These are phyloP conservation scores for Xylocopa sonorina DNA, from an alignment of 1,140 invertebrate species.

Conservation along the genomic window DNA sequence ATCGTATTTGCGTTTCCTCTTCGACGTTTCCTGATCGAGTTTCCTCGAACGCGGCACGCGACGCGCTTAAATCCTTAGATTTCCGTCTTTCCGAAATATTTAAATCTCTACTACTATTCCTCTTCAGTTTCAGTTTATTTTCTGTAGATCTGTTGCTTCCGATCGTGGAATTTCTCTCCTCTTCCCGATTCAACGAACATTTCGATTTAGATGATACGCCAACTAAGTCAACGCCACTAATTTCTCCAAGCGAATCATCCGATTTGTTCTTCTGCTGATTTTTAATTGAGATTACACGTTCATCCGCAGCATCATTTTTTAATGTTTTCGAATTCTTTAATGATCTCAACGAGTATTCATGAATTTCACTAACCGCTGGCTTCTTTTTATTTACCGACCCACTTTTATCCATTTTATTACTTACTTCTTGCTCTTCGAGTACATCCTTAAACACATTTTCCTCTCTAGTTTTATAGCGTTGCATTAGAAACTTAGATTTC, in stretches of 20 bases:
- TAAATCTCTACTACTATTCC: background rate
- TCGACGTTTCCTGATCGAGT: too few species aligned
- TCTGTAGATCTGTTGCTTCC: background rate
- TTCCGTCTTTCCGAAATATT: background rate
- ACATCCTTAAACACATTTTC: slow-evolving; percentile 26
- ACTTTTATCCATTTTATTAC: background rate
- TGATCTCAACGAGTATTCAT: background rate
- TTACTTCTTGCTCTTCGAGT: background rate
- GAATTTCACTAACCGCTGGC: background rate
- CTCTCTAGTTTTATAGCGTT: background rate
- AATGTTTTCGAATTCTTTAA: background rate
- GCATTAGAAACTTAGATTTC: slow-evolving; percentile 4
- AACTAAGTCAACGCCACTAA: too few species aligned
- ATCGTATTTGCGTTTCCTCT: too few species aligned
- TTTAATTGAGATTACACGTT: background rate
- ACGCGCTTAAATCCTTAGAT: background rate
- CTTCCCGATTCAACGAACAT: background rate
- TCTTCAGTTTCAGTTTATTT: background rate
- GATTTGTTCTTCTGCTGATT: too few species aligned
- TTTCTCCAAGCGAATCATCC: slow-evolving; percentile 5
- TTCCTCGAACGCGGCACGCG: too few species aligned
- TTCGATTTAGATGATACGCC: background rate
- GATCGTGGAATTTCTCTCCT: background rate
- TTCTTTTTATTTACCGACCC: too few species aligned
- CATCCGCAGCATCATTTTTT: background rate